Percentiles rank a stretch among this genome's conserved stretches.
These are phyloP conservation scores for Prunella fulvescens DNA, from an alignment of 2,113 vertebrate species.

Conservation along the genomic window DNA sequence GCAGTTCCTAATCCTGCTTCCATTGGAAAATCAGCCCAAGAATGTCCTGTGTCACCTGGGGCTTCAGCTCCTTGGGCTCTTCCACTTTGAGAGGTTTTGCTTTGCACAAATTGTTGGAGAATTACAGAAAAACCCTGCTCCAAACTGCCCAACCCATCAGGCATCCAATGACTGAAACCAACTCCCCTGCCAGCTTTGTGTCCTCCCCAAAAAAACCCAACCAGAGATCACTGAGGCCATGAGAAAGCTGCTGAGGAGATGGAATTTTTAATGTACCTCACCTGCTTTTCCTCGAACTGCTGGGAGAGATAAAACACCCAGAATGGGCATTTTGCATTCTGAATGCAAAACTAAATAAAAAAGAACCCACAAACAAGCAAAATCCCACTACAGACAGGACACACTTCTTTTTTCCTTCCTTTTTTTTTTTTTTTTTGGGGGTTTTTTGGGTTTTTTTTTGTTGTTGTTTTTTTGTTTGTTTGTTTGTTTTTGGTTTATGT, in stretches of 20 bases:
- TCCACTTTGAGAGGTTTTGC: background rate
- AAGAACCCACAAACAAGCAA: background rate
- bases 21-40: background rate
- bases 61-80: background rate
- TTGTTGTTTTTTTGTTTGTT: background rate
- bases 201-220: background rate
- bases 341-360: background rate
- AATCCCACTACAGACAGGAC: background rate
- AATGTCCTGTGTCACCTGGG: background rate
- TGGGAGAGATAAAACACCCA: background rate
- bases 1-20: background rate
- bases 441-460: no score
- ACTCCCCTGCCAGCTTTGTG: background rate
- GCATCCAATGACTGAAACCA: background rate
- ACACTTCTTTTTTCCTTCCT: background rate
- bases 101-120: background rate
- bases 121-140: background rate
- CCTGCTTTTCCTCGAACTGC: background rate
- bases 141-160: background rate
- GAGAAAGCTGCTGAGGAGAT: background rate
- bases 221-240: background rate
- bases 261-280: background rate
- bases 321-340: background rate
- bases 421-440: background rate
- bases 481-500: background rate